These are phyloP conservation scores for Ophraella communa DNA, from an alignment of 2,888 invertebrate species.

Conservation along the genomic window DNA sequence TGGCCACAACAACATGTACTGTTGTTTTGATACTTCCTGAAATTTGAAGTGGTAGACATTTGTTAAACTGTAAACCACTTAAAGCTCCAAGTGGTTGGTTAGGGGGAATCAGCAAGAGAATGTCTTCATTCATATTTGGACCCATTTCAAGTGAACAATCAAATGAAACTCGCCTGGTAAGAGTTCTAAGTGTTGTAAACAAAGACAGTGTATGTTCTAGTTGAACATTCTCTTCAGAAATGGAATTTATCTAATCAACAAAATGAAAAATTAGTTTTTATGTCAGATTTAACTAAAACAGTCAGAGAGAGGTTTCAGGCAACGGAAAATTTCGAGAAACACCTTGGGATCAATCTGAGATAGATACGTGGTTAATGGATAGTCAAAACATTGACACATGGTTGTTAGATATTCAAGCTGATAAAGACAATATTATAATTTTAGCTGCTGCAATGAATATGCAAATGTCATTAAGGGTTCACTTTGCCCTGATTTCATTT, in stretches of 20 bases:
- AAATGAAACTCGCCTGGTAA: constrained; percentile 72
- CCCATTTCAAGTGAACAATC: constrained; percentile 68
- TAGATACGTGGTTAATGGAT: constrained; percentile 78
- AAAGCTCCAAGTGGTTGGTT: constrained; percentile 82
- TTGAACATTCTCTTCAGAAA: constrained; percentile 81
- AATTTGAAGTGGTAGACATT: constrained; percentile 70
- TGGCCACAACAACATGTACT: constrained; percentile 92
- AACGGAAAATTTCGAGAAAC: constrained; percentile 67
- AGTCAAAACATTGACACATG: constrained; percentile 74
- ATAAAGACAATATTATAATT: constrained; percentile 70
- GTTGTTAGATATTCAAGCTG: constrained; percentile 80
- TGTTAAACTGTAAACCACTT: constrained; percentile 71
- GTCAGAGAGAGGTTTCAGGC: constrained; percentile 72
- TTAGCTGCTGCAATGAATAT: constrained; percentile 74
- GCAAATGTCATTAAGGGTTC: constrained; percentile 70
- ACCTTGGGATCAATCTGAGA: constrained; percentile 64
- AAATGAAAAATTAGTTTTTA: constrained; percentile 74
- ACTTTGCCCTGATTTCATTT: no score
- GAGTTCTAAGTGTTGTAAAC: constrained; percentile 66
- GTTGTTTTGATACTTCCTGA: constrained; percentile 75
- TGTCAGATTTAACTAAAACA: constrained; percentile 75
- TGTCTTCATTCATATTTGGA: constrained; percentile 84
- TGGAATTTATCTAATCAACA: constrained; percentile 75
- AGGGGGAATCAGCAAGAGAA: constrained; percentile 83
- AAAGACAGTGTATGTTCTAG: constrained; percentile 69